These are phyloP conservation scores for Promerops cafer DNA, from an alignment of 2,113 vertebrate genomes.

Conservation along the genomic window DNA sequence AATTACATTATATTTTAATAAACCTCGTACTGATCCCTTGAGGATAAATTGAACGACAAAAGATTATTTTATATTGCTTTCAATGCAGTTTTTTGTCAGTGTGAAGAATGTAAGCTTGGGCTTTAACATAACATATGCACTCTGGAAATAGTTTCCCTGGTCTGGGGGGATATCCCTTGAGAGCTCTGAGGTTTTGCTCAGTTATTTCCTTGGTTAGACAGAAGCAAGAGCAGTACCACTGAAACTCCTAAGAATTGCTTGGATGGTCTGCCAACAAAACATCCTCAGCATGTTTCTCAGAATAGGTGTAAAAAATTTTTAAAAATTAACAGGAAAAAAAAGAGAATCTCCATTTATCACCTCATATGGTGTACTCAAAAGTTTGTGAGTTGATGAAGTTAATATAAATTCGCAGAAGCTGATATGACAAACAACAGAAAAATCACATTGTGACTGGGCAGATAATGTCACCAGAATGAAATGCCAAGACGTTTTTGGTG, in stretches of 20 bases:
- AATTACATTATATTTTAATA: slow-evolving; percentile 43
- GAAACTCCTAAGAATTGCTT: neutral
- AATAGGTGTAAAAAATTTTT: neutral
- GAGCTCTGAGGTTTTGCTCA: neutral
- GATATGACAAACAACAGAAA: neutral
- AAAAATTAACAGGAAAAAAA: neutral
- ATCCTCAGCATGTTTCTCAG: neutral
- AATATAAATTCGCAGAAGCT: neutral
- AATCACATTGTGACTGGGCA: neutral
- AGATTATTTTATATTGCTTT: slow-evolving; percentile 22
- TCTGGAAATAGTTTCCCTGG: neutral
- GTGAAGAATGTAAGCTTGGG: neutral
- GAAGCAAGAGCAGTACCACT: neutral
- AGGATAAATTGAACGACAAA: neutral
- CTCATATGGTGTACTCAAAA: neutral
- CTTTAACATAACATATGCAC: neutral
- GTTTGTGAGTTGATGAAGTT: neutral
- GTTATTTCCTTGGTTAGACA: neutral
- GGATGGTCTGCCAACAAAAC: neutral
- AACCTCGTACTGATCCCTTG: neutral
- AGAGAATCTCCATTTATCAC: neutral
- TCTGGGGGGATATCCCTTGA: neutral
- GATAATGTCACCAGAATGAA: slow-evolving; percentile 23
- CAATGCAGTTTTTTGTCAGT: neutral
- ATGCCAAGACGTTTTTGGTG: neutral